A percentile compares a stretch with the other conserved stretches of the same genome.
These are phyloP conservation scores for Cenopis cana DNA, from an alignment of 2,888 invertebrate genomes.

Conservation along the genomic window DNA sequence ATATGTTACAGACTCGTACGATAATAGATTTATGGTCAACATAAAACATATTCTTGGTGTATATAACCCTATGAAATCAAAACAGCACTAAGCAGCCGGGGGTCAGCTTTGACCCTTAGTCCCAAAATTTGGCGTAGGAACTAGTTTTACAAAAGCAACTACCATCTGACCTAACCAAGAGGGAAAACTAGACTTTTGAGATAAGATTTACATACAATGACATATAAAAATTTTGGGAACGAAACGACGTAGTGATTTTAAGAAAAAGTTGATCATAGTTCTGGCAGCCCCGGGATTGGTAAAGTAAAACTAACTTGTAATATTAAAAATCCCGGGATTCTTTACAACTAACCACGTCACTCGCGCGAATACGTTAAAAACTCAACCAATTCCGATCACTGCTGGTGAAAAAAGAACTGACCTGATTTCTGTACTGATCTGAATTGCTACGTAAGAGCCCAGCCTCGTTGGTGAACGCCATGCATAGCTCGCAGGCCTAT, in stretches of 20 bases:
- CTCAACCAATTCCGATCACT: constrained; percentile 4
- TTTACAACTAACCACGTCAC: background rate
- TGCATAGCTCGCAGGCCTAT: background rate
- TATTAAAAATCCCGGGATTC: background rate
- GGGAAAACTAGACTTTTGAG: too few species aligned
- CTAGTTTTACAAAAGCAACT: too few species aligned
- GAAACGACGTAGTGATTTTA: background rate
- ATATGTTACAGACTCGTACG: too few species aligned
- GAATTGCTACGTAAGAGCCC: background rate
- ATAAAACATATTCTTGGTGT: too few species aligned
- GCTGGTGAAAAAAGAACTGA: background rate
- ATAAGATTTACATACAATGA: too few species aligned
- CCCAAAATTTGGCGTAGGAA: too few species aligned
- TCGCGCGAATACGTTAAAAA: background rate
- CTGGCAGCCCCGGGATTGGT: background rate
- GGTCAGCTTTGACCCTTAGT: too few species aligned
- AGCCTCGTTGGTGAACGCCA: background rate
- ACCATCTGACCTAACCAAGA: too few species aligned
- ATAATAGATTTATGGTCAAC: too few species aligned
- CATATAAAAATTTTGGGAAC: too few species aligned
- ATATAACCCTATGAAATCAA: too few species aligned
- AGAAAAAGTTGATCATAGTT: background rate
- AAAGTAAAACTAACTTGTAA: background rate
- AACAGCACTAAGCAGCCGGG: too few species aligned
- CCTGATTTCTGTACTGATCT: background rate